Evolutionary conservation across 2,888 invertebrate species (phyloP).

Genomic region (Yponomeuta malinellus): DNA sequence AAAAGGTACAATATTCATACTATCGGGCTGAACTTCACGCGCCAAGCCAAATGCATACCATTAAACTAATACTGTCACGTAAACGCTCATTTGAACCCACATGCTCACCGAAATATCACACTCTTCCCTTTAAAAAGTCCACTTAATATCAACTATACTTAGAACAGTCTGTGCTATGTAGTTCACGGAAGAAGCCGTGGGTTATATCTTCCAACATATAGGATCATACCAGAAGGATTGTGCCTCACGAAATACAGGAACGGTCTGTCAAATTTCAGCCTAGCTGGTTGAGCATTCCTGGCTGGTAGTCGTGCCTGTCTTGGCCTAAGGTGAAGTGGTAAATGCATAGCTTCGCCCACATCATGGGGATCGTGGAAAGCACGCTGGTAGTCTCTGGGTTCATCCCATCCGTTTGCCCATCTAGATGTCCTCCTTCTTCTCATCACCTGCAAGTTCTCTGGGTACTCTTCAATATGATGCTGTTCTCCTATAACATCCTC

Average conservation of each 20-base stretch:
- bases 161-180: slow-evolving; percentile 56
- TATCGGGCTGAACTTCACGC: not conserved
- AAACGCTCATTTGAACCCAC: slow-evolving; percentile 47
- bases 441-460: slow-evolving; percentile 75
- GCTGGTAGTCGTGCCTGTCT: slow-evolving; percentile 83
- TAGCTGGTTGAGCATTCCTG: slow-evolving; percentile 76
- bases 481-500: slow-evolving; percentile 82
- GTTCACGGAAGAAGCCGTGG: slow-evolving; percentile 85
- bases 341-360: slow-evolving; percentile 66
- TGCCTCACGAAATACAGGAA: slow-evolving; percentile 93
- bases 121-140: slow-evolving; percentile 32
- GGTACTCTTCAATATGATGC: slow-evolving; percentile 89
- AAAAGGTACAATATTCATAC: not conserved
- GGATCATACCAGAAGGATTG: slow-evolving; percentile 92
- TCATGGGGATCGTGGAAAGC: slow-evolving; percentile 81
- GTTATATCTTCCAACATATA: slow-evolving; percentile 92
- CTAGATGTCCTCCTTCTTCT: slow-evolving; percentile 58
- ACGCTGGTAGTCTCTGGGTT: slow-evolving; percentile 79
- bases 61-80: slow-evolving; percentile 70
- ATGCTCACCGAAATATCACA: slow-evolving; percentile 45
- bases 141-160: slow-evolving; percentile 48
- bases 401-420: slow-evolving; percentile 68
- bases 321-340: slow-evolving; percentile 82
- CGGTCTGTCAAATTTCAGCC: slow-evolving; percentile 89
- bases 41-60: slow-evolving; percentile 40